Percentiles rank a stretch among this genome's conserved stretches.
Conservation (phyloP, 64 coral and sea anemone species). For the Montipora sp. region DNA sequence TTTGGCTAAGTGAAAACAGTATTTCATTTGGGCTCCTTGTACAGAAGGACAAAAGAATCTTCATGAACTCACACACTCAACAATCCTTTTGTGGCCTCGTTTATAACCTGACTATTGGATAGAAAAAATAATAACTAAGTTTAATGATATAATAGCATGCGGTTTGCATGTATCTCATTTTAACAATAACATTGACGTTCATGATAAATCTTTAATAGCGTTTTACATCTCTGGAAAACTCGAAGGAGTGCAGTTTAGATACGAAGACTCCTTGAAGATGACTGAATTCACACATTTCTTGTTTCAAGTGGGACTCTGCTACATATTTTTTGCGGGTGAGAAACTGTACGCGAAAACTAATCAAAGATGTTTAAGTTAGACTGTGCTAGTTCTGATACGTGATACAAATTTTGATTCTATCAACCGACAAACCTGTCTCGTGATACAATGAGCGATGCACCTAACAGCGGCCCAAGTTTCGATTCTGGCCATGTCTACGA, state of each 20-base stretch:
- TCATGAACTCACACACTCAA: not conserved
- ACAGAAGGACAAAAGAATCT: too few relatives aligned
- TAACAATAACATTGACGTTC: not conserved
- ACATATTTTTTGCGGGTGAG: not conserved
- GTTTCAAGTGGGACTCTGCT: not conserved
- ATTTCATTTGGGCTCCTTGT: too few relatives aligned
- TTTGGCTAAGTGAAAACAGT: too few relatives aligned
- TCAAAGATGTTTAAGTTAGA: too few relatives aligned
- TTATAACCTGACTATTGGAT: not conserved
- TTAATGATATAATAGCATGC: not conserved
- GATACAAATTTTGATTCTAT: too few relatives aligned
- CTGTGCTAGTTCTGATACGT: too few relatives aligned
- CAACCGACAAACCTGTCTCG: too few relatives aligned
- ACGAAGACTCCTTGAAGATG: not conserved
- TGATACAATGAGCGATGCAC: too few relatives aligned
- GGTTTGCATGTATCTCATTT: slow-evolving; percentile 1
- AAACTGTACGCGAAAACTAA: not conserved
- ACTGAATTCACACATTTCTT: not conserved
- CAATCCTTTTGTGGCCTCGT: slow-evolving; percentile 1
- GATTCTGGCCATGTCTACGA: too few relatives aligned
- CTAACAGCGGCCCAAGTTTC: too few relatives aligned
- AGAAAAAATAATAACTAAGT: not conserved
- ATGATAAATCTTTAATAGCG: slow-evolving; percentile 19
- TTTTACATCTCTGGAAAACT: not conserved
- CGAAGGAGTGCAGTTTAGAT: not conserved